Percentiles rank a stretch among this genome's conserved stretches.
Evolutionary conservation across 2,888 invertebrate species (phyloP).

Genomic region (Agonopterix subpropinquella): DNA sequence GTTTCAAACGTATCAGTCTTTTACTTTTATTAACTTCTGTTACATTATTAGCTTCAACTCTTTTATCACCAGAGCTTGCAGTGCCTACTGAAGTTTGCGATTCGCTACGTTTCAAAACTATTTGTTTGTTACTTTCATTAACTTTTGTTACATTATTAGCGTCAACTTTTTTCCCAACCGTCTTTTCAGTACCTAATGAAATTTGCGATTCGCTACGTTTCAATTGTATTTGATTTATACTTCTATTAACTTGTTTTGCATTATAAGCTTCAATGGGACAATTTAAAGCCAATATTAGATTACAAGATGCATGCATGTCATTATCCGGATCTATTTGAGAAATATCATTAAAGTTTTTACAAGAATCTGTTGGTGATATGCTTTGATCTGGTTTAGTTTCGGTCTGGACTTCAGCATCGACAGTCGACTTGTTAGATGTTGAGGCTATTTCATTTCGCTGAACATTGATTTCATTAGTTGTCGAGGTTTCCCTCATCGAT

Average conservation of each 20-base stretch:
- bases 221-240: neutral
- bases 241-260: too few relatives aligned
- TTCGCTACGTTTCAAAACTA: neutral
- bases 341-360: neutral
- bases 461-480: conserved; percentile 4
- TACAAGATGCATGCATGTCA: neutral
- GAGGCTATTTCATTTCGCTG: neutral
- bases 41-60: conserved; percentile 1
- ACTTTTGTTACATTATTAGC: too few relatives aligned
- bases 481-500: neutral
- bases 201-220: neutral
- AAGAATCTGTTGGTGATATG: neutral
- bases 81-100: neutral
- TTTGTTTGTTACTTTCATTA: too few relatives aligned
- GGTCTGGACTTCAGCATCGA: conserved; percentile 33
- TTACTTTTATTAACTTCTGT: too few relatives aligned
- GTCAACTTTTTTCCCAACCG: conserved; percentile 10
- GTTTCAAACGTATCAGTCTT: neutral
- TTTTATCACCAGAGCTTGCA: conserved; percentile 7
- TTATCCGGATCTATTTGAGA: too few relatives aligned
- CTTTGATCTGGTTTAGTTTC: conserved; percentile 10
- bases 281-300: neutral
- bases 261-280: neutral
- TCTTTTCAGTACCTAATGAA: neutral
- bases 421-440: conserved; percentile 8